Percentiles rank a stretch among this genome's conserved stretches.
phyloP scores from a whole-genome alignment of 64 coral and sea anemone species.

The Stichodactyla mertensii region DNA sequence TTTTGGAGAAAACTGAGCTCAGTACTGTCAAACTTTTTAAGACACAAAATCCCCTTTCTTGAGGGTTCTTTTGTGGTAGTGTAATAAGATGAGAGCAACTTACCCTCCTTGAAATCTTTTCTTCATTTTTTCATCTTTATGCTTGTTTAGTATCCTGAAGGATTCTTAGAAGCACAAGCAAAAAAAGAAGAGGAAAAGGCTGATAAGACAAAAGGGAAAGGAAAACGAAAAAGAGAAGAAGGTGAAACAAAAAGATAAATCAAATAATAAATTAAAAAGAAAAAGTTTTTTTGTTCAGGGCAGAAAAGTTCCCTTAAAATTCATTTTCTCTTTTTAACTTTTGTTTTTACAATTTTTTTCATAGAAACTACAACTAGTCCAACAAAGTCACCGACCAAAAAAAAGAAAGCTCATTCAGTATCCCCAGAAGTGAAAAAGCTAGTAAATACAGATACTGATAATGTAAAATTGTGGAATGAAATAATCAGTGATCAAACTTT shows the following conservation, averaged over 20 bases:
- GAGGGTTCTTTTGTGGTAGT: no score
- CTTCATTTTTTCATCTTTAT: not conserved
- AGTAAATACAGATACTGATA: conserved; percentile 64
- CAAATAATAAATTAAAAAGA: not conserved
- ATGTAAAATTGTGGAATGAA: conserved; percentile 84
- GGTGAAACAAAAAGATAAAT: conserved; percentile 15
- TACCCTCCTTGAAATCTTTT: not conserved
- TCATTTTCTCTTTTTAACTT: no score
- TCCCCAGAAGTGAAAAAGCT: conserved; percentile 42
- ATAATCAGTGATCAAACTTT: conserved; percentile 37
- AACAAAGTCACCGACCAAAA: conserved; percentile 64
- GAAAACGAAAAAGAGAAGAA: conserved; percentile 77
- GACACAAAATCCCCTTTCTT: no score
- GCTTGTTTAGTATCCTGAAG: conserved; percentile 84
- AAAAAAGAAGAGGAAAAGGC: conserved; percentile 84
- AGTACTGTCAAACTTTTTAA: not conserved
- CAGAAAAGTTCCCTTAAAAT: not conserved
- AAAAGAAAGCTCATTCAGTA: conserved; percentile 61
- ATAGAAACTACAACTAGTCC: conserved; percentile 30
- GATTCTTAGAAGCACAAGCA: conserved; percentile 94
- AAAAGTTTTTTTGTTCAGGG: not conserved
- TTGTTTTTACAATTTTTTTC: not conserved
- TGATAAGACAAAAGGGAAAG: conserved; percentile 59
- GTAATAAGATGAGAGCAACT: no score
- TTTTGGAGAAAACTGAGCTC: no score